These are phyloP conservation scores for Gari tellinella DNA, from an alignment of 2,888 invertebrate species.

Conservation along the genomic window DNA sequence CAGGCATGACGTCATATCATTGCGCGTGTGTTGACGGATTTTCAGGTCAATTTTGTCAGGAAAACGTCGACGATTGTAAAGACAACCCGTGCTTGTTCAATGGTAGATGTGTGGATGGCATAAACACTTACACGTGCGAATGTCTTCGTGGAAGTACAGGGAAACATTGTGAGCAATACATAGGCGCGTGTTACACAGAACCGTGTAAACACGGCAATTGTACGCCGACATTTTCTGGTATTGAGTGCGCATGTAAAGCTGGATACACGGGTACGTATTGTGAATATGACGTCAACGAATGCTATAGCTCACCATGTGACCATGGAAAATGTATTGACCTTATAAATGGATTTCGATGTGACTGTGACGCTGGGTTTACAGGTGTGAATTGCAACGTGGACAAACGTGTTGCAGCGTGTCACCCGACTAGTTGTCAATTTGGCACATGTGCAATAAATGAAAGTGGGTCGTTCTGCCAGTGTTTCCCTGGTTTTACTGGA, in stretches of 20 bases:
- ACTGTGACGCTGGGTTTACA: slow-evolving; percentile 15
- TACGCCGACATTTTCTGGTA: slow-evolving; percentile 17
- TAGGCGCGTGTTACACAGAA: slow-evolving; percentile 25
- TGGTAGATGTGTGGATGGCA: slow-evolving; percentile 12
- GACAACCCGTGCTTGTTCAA: slow-evolving; percentile 30
- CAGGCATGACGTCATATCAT: background rate
- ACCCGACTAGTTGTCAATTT: slow-evolving; percentile 21
- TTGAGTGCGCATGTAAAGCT: slow-evolving; percentile 23
- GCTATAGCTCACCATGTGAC: slow-evolving; percentile 41
- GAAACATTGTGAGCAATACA: slow-evolving; percentile 25
- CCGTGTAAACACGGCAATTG: slow-evolving; percentile 43
- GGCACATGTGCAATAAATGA: slow-evolving; percentile 46
- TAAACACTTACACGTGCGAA: slow-evolving; percentile 13
- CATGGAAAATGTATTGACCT: slow-evolving; percentile 35
- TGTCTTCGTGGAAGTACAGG: slow-evolving; percentile 27
- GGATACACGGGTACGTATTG: slow-evolving; percentile 42
- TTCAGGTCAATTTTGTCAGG: slow-evolving; percentile 15
- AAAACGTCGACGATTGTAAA: slow-evolving; percentile 1
- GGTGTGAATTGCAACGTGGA: slow-evolving; percentile 30
- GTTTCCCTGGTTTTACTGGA: slow-evolving; percentile 53
- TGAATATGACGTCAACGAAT: slow-evolving; percentile 48
- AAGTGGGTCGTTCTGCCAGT: slow-evolving; percentile 50
- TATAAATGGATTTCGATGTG: slow-evolving; percentile 32
- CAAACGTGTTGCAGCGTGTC: slow-evolving; percentile 9
- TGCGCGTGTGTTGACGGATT: slow-evolving; percentile 10